These are phyloP conservation scores for Drosophila triauraria DNA, from an alignment of 1,140 invertebrate genomes.

Conservation along the genomic window DNA sequence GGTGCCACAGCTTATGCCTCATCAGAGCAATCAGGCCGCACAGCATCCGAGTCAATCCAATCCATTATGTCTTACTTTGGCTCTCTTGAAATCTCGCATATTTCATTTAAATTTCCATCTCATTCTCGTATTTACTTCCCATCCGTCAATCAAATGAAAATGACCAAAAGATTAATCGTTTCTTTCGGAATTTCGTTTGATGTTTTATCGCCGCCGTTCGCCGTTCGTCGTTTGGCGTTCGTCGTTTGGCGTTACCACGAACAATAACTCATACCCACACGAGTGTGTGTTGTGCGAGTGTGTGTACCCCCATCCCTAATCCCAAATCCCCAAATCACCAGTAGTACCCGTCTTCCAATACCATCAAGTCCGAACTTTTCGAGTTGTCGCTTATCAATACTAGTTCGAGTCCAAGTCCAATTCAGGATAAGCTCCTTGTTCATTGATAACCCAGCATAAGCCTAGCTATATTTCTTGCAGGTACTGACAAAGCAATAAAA, in stretches of 20 bases:
- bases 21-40: conserved; percentile 8
- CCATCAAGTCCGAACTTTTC: no score
- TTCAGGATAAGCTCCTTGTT: no score
- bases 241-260: conserved; percentile 24
- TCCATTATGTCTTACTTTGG: conserved; percentile 37
- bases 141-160: conserved; percentile 84
- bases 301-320: neutral
- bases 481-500: no score
- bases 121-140: conserved; percentile 76
- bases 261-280: conserved; percentile 40
- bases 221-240: conserved; percentile 10
- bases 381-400: no score
- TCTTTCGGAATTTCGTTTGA: conserved; percentile 84
- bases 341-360: neutral
- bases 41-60: conserved; percentile 21
- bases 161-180: conserved; percentile 85
- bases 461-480: no score
- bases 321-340: neutral
- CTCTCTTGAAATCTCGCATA: conserved; percentile 49
- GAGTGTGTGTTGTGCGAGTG: conserved; percentile 1
- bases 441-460: no score
- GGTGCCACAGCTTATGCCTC: neutral
- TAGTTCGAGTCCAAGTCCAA: no score
- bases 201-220: conserved; percentile 76
- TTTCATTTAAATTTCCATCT: conserved; percentile 54